A percentile compares a stretch with the other conserved stretches of the same genome.
These are phyloP conservation scores for Nebria brevicollis DNA, from an alignment of 2,888 invertebrate genomes.

Conservation along the genomic window DNA sequence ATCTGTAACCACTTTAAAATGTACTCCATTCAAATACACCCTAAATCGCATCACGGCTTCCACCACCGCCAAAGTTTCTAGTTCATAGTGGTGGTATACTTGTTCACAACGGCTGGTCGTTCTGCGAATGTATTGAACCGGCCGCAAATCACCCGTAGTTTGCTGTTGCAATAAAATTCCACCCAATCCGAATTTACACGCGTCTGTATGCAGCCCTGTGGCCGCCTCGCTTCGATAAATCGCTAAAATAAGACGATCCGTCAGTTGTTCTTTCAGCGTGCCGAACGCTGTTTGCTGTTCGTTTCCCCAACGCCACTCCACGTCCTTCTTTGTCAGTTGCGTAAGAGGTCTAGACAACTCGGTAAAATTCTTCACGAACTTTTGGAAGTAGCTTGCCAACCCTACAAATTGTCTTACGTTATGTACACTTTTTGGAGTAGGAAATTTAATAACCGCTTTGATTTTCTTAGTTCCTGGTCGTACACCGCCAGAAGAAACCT, in stretches of 20 bases:
- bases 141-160: constrained; percentile 50
- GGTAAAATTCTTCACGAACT: constrained; percentile 28
- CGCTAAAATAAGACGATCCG: constrained; percentile 46
- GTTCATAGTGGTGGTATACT: constrained; percentile 57
- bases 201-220: constrained; percentile 54
- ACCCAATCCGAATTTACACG: constrained; percentile 52
- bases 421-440: constrained; percentile 39
- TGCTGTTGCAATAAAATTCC: constrained; percentile 53
- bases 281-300: constrained; percentile 33
- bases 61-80: constrained; percentile 57
- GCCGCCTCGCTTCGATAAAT: constrained; percentile 7
- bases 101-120: constrained; percentile 54
- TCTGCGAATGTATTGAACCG: constrained; percentile 55
- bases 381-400: constrained; percentile 14
- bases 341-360: constrained; percentile 6
- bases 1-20: constrained; percentile 54
- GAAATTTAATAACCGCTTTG: constrained; percentile 46
- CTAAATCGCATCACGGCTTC: constrained; percentile 55
- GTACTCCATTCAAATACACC: constrained; percentile 54
- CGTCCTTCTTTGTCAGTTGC: neutral
- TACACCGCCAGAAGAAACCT: constrained; percentile 45
- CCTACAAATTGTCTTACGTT: constrained; percentile 41
- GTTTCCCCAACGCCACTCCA: neutral
- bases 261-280: constrained; percentile 39
- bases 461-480: constrained; percentile 47